phyloP scores from a whole-genome alignment of 2,888 invertebrate species.

The Venusia cambrica region DNA sequence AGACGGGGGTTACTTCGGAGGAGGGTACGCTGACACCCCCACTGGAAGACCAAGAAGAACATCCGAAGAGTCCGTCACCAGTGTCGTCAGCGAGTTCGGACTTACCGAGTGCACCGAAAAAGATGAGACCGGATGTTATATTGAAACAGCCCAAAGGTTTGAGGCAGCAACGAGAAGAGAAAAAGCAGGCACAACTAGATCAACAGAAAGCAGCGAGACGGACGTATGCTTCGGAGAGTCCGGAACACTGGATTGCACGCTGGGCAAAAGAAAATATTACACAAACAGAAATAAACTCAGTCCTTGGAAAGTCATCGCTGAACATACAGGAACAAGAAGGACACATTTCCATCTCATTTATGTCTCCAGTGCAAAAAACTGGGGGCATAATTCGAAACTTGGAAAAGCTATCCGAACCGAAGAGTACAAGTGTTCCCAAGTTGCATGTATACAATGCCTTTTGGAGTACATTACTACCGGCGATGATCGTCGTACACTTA shows the following conservation, averaged over 20 bases:
- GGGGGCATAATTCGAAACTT: background rate
- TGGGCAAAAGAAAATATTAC: constrained; percentile 12
- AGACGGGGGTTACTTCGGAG: no score
- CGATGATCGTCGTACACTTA: no score
- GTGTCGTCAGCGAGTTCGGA: no score
- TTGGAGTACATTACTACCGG: no score
- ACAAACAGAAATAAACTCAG: constrained; percentile 13
- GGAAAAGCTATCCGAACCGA: background rate
- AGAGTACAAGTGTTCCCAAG: no score
- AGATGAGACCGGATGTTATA: no score
- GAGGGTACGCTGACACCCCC: constrained; percentile 1
- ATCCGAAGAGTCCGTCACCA: background rate
- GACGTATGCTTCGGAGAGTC: background rate
- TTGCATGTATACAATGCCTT: no score
- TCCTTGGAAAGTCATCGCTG: constrained; percentile 27
- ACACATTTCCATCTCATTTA: constrained; percentile 18
- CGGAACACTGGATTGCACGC: constrained; percentile 4
- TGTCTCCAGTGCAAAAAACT: background rate
- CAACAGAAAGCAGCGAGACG: constrained; percentile 1
- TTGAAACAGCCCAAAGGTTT: no score
- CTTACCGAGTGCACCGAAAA: no score
- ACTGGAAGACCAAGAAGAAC: constrained; percentile 1
- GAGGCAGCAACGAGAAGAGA: no score
- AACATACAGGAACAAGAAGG: constrained; percentile 20
- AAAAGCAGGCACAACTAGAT: background rate